Evolutionary conservation across 2,113 vertebrate genomes (phyloP).

Genomic region (Papio anubis): DNA sequence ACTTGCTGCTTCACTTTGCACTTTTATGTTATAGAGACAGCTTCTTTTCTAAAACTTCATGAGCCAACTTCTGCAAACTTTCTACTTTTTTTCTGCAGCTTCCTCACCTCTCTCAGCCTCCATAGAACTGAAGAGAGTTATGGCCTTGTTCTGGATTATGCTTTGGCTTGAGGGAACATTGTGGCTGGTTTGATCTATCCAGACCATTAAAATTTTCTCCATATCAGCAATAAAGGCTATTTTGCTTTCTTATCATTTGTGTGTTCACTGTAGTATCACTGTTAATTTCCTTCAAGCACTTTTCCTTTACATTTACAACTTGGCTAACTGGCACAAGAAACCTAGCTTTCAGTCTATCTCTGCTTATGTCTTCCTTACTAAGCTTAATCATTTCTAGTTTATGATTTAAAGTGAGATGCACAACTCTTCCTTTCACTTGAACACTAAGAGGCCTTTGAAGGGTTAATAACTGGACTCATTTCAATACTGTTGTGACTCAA

Average conservation of each 20-base stretch:
- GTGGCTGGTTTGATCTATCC: background rate
- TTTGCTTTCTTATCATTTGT: background rate
- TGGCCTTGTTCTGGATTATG: background rate
- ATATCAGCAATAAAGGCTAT: background rate
- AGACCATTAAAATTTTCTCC: background rate
- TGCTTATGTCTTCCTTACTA: background rate
- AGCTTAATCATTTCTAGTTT: background rate
- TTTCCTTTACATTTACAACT: background rate
- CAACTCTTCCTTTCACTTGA: background rate
- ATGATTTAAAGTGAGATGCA: background rate
- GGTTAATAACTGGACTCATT: background rate
- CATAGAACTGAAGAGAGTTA: background rate
- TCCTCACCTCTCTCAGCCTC: background rate
- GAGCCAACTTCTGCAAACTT: background rate
- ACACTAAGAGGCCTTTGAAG: background rate
- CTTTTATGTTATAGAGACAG: background rate
- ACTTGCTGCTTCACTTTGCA: background rate
- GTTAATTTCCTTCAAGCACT: background rate
- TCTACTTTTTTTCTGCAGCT: background rate
- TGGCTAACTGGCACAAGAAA: background rate
- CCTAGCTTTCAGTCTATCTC: background rate
- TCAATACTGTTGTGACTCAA: background rate
- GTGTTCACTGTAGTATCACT: background rate
- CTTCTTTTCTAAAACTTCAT: background rate
- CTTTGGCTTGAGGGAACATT: background rate